Evolutionary conservation across 2,113 vertebrate genomes (phyloP).

Genomic region (Petaurus breviceps): DNA sequence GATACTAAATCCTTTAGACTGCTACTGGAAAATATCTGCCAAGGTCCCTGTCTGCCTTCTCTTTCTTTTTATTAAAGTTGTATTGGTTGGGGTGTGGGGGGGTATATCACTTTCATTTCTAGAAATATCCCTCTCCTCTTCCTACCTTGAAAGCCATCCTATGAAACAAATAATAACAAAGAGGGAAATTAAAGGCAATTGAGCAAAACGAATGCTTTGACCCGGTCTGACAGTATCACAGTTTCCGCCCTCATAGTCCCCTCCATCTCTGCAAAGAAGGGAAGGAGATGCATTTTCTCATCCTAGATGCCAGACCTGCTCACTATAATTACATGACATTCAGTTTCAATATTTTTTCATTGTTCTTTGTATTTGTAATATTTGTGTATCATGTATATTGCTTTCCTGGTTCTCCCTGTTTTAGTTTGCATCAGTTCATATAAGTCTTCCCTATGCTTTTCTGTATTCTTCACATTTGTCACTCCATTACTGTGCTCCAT

Average conservation of each 20-base stretch:
- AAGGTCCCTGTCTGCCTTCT: background rate
- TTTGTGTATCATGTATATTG: no score
- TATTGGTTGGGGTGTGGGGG: background rate
- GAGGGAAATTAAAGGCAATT: background rate
- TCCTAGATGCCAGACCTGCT: background rate
- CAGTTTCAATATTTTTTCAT: background rate
- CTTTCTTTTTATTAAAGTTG: background rate
- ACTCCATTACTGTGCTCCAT: background rate
- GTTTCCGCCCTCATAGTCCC: background rate
- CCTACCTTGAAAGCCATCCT: background rate
- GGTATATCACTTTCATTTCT: background rate
- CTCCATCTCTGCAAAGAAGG: background rate
- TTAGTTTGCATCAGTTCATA: background rate
- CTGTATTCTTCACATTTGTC: background rate
- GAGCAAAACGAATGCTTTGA: background rate
- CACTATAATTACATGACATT: background rate
- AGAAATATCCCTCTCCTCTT: background rate
- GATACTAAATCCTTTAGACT: background rate
- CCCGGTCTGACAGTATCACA: background rate
- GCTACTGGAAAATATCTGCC: background rate
- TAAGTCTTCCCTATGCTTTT: background rate
- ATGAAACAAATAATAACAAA: background rate
- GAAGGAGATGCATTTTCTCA: background rate
- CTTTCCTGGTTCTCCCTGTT: background rate
- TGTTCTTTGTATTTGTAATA: background rate